Evolutionary conservation across 2,113 vertebrate genomes (phyloP), one percentile per base, ranked within the genome.

Genomic region (Dolichotis patagonum): DNA sequence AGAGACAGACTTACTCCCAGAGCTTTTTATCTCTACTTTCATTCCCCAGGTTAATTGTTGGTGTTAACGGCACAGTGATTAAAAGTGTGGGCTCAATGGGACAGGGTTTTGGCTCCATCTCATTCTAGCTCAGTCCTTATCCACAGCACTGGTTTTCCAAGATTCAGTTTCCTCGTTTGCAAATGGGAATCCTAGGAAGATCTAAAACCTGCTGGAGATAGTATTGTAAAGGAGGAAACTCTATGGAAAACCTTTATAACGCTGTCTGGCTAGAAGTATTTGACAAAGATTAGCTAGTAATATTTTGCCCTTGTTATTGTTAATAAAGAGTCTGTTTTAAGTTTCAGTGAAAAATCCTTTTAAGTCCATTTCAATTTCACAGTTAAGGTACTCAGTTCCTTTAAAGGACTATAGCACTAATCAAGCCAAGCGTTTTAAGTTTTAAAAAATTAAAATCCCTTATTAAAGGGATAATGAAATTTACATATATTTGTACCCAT

Each of bases 401-500:
- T 89, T 82, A 67, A 93, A 54, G 41, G 12, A 69, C 30, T 38
- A 63, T 0, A 46, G 11, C 28, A 85, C 46, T 81, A 73, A 87
- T 75, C 19, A 49, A 69, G 26, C 56, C 62, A 58, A 94, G 38
- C 19, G 12, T 24, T 85, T 90, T 82, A 38, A 63, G 24, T 17
- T 28, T 38, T 88, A 92, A 4, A 90, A 71, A 38, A 43, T 71
- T 43, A n/a, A 73, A 49, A 32, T 62, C 26, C 54, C 91, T 93
- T 95, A 20, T 54, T 90, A 94, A 87, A 82, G 46, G 11, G 11
- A 92, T 67, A 94, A 26, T 69, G 83, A 41, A 84, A 81, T 62
- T 28, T 11, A 28, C 60, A 5, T 69, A 69, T 8, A 92, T 75
- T 13, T 73, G 52, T 3, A 77, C 11, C 43, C 90, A 93, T 78